phyloP scores from a whole-genome alignment of 2,113 vertebrate species.

The Cyphomyrus discorhynchus region DNA sequence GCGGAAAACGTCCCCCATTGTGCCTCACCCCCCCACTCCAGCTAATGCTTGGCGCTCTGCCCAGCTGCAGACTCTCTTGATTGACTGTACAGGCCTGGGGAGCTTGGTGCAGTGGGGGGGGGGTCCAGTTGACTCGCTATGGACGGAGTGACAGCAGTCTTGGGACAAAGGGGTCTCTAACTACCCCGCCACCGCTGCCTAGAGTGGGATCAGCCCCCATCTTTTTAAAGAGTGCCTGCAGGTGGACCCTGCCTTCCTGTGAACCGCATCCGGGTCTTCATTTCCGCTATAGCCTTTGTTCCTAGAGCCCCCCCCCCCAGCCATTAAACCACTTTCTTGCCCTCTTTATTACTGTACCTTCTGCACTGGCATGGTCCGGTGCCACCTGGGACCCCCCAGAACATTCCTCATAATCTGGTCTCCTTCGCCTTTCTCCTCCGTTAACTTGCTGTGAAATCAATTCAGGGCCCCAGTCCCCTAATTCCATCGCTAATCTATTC shows the following conservation, averaged over 20 bases:
- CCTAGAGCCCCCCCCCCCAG: no score
- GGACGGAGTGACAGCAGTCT: background rate
- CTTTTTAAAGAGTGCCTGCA: background rate
- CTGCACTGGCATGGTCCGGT: background rate
- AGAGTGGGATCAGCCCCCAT: background rate
- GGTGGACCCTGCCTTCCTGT: background rate
- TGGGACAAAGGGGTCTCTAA: background rate
- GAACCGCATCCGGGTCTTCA: background rate
- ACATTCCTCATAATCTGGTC: background rate
- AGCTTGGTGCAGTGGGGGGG: background rate
- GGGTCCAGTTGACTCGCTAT: background rate
- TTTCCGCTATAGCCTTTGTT: background rate
- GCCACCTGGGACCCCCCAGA: background rate
- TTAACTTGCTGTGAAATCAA: background rate
- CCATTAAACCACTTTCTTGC: background rate
- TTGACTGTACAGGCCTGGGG: background rate
- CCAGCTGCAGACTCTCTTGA: background rate
- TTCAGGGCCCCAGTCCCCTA: background rate
- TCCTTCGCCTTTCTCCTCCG: background rate
- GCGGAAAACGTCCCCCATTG: background rate
- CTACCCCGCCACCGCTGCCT: background rate
- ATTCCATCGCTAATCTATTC: slow-evolving; percentile 13
- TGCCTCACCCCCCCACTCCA: background rate
- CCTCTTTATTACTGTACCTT: background rate
- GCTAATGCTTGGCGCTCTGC: background rate